phyloP scores from a whole-genome alignment of 2,113 vertebrate species.

The Tylochromis polylepis region DNA sequence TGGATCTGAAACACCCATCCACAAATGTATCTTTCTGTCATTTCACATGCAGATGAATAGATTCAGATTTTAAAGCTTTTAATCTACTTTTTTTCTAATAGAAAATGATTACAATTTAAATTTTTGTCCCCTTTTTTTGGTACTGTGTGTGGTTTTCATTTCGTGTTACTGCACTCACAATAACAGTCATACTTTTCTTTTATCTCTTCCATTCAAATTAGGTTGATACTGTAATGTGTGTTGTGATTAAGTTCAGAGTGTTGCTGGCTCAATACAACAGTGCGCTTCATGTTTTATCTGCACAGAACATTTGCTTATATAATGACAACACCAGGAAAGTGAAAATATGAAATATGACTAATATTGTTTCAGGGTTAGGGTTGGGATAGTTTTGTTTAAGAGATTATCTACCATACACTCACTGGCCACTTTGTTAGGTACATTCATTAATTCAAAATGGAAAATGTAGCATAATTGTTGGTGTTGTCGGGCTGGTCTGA shows the following conservation, averaged over 20 bases:
- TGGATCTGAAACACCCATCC: background rate
- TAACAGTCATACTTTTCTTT: background rate
- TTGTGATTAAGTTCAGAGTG: background rate
- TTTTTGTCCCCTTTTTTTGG: background rate
- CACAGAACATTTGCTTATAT: background rate
- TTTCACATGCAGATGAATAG: background rate
- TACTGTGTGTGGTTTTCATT: background rate
- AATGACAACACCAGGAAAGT: background rate
- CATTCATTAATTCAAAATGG: no score
- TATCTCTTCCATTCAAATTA: background rate
- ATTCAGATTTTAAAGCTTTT: background rate
- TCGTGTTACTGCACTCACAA: background rate
- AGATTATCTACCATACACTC: background rate
- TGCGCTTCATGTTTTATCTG: background rate
- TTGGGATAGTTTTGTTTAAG: background rate
- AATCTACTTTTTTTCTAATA: background rate
- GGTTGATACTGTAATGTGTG: background rate
- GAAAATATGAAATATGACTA: background rate
- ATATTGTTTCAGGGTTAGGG: background rate
- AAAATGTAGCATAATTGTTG: background rate
- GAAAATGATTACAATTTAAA: background rate
- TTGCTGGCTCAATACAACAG: background rate
- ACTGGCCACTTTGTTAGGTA: background rate
- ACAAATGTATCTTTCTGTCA: background rate
- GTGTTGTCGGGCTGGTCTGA: background rate